phyloP scores from a whole-genome alignment of 1,140 invertebrate genomes.

The Babylonia areolata region DNA sequence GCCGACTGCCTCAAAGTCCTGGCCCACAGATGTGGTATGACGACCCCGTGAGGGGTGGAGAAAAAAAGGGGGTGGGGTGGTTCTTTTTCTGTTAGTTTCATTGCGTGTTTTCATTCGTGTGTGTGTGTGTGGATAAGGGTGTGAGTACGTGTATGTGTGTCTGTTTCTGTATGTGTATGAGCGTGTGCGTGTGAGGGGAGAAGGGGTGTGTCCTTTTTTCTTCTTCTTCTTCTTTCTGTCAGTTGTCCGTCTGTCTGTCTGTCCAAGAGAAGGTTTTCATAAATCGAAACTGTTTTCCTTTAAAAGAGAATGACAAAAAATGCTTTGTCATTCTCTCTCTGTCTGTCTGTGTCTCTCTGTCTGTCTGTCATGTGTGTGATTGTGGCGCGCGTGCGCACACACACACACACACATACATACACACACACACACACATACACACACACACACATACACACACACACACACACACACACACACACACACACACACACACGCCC shows the following conservation, averaged over 20 bases:
- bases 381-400: not conserved
- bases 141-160: not conserved
- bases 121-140: not conserved
- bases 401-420: slow-evolving; percentile 7
- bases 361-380: not conserved
- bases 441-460: slow-evolving; percentile 1
- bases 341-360: not conserved
- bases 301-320: too few relatives aligned
- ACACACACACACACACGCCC: slow-evolving; percentile 13
- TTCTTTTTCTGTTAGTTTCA: not conserved
- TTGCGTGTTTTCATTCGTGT: too few relatives aligned
- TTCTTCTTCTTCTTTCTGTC: too few relatives aligned
- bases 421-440: not conserved
- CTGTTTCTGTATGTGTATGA: not conserved
- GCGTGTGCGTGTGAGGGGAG: too few relatives aligned
- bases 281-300: too few relatives aligned
- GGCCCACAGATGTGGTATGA: slow-evolving; percentile 43
- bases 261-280: too few relatives aligned
- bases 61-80: not conserved
- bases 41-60: not conserved
- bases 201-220: too few relatives aligned
- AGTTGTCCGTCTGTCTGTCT: too few relatives aligned
- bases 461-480: not conserved
- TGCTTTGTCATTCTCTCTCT: too few relatives aligned
- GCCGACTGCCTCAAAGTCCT: slow-evolving; percentile 42